Conservation (phyloP, 2,113 vertebrate species). For the Lichenostomus cassidix region DNA sequence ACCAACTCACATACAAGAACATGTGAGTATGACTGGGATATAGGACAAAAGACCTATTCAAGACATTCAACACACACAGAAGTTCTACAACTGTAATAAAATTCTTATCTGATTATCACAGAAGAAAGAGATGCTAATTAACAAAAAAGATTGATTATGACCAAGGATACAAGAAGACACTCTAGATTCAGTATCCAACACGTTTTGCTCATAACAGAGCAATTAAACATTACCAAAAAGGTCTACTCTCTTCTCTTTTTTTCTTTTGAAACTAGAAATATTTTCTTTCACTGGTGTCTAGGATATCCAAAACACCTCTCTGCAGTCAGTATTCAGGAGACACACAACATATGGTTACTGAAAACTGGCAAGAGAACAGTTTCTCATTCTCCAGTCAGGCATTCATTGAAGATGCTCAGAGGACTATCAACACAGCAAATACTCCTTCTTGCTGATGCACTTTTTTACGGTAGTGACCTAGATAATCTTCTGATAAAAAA, state of each 20-base stretch:
- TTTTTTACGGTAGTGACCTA: conserved; percentile 53
- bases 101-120: not conserved
- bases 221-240: conserved; percentile 23
- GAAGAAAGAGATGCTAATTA: not conserved
- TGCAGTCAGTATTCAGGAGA: conserved; percentile 63
- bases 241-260: conserved; percentile 6
- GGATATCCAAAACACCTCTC: conserved; percentile 67
- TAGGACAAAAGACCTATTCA: not conserved
- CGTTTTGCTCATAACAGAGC: not conserved
- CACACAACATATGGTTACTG: conserved; percentile 57
- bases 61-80: not conserved
- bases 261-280: conserved; percentile 51
- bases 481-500: conserved; percentile 48
- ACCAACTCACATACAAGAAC: not conserved
- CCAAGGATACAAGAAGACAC: not conserved
- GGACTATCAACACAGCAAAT: conserved; percentile 67
- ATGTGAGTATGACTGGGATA: not conserved
- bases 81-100: not conserved
- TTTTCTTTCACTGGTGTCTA: conserved; percentile 61
- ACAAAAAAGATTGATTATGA: not conserved
- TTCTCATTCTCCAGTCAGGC: conserved; percentile 58
- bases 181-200: not conserved
- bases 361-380: conserved; percentile 66
- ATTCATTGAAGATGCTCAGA: conserved; percentile 56
- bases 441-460: conserved; percentile 34